Evolutionary conservation across 2,888 invertebrate species (phyloP).

Genomic region (Selenia dentaria): DNA sequence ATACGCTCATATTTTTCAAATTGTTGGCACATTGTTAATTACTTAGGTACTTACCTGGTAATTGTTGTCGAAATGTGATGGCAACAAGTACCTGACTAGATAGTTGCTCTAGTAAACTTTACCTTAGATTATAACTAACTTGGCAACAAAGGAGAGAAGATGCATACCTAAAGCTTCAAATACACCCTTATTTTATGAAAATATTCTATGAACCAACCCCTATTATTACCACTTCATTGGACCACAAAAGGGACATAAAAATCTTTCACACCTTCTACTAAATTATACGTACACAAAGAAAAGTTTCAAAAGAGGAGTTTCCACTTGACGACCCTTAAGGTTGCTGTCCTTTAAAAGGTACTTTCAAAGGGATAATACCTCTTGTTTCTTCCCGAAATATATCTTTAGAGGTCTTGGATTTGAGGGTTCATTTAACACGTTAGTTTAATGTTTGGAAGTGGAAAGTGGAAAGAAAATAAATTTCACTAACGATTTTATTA

Average conservation of each 20-base stretch:
- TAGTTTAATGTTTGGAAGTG: not conserved
- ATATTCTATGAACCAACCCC: slow-evolving; percentile 6
- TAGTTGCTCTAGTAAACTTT: too few relatives aligned
- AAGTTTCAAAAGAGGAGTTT: slow-evolving; percentile 21
- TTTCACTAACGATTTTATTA: too few relatives aligned
- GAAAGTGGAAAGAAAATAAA: too few relatives aligned
- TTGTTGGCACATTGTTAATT: too few relatives aligned
- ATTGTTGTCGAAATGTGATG: too few relatives aligned
- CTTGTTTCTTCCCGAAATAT: slow-evolving; percentile 6
- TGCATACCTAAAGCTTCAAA: too few relatives aligned
- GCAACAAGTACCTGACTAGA: too few relatives aligned
- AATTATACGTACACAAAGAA: slow-evolving; percentile 21
- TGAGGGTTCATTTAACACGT: slow-evolving; percentile 25
- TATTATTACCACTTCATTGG: slow-evolving; percentile 19
- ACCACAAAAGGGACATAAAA: slow-evolving; percentile 17
- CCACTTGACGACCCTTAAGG: slow-evolving; percentile 22
- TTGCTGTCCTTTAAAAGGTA: slow-evolving; percentile 12
- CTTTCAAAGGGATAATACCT: slow-evolving; percentile 2
- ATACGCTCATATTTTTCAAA: too few relatives aligned
- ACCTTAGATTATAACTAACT: too few relatives aligned
- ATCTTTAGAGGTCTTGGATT: slow-evolving; percentile 24
- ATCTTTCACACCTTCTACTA: slow-evolving; percentile 16
- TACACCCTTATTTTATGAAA: slow-evolving; percentile 3
- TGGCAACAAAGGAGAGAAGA: too few relatives aligned
- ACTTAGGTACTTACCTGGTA: too few relatives aligned